These are phyloP conservation scores for Ditylenchus dipsaci DNA, from an alignment of 1,140 invertebrate genomes.

Conservation along the genomic window DNA sequence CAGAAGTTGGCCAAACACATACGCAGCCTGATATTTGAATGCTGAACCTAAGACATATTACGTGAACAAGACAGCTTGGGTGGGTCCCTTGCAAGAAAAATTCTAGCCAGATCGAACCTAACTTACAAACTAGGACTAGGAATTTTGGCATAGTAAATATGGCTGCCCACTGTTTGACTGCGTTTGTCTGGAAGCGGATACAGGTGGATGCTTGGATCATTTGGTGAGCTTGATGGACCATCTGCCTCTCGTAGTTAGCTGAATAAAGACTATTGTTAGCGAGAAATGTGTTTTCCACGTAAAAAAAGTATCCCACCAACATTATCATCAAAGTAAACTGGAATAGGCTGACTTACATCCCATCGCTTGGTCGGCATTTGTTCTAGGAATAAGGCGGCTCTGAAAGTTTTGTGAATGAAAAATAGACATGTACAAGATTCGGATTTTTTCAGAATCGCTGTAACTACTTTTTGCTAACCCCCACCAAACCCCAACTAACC, in stretches of 20 bases:
- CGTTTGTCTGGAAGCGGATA: constrained; percentile 37
- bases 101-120: too few species aligned
- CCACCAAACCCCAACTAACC: too few species aligned
- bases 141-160: constrained; percentile 49
- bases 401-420: too few species aligned
- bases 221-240: constrained; percentile 32
- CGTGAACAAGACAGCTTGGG: neutral
- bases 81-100: neutral
- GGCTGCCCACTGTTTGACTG: constrained; percentile 23
- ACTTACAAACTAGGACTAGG: constrained; percentile 46
- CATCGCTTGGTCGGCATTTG: constrained; percentile 42
- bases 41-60: too few species aligned
- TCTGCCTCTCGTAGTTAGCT: constrained; percentile 18
- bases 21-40: neutral
- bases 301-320: too few species aligned
- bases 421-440: too few species aligned
- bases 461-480: too few species aligned
- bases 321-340: constrained; percentile 37
- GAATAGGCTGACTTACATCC: constrained; percentile 34
- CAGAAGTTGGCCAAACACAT: neutral
- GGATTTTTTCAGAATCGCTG: too few species aligned
- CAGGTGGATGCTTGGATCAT: constrained; percentile 38
- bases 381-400: constrained; percentile 38
- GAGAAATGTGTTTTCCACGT: too few species aligned
- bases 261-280: too few species aligned